Evolutionary conservation across 2,113 vertebrate species (phyloP), one percentile per base, ranked within the genome.

Genomic region (Galemys pyrenaicus): DNA sequence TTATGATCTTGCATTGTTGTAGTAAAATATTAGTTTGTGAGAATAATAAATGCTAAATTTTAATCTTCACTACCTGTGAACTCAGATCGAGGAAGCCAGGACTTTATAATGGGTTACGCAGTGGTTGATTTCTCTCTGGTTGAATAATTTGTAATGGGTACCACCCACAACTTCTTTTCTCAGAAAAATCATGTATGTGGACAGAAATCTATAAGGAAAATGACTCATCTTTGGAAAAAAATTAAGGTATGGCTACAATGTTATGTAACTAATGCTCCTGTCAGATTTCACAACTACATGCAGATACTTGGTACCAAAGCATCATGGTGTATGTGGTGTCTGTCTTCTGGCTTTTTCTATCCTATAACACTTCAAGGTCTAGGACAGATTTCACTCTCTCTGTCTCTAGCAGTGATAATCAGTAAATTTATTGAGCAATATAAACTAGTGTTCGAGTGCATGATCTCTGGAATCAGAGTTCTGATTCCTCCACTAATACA

Each of bases 1-100:
- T 92, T 20, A 22, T 56, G 30, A 15, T 78, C 19, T 86, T 83
- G 80, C 8, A 91, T 68, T 32, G 6, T 86, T 79, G 89, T 6
- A 64, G 44, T 79, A 87, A 95, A 97, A 80, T 28, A 41, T 67
- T 58, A 5, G 9, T 87, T 94, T 19, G 1, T 46, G 77, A 56
- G 6, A 20, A 39, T 46, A 94, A 26, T 24, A 64, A 11, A 8
- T 87, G 4, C 19, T 83, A 22, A 81, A 22, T 67, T 58, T 41
- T 77, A 93, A 71, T 22, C 28, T 86, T 39, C 1, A 49, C 4
- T 6, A 70, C 11, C 10, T 74, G 70, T 6, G 32, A 83, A 71
- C 17, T 35, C 70, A 71, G 26, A 49, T 0, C 19, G 51, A 92
- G 81, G 51, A 71, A 70, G 13, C 4, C 35, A n/a, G 58, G 1